Conservation (phyloP, 2,797 vertebrate genomes). For the Alcedo quadribrachys region DNA sequence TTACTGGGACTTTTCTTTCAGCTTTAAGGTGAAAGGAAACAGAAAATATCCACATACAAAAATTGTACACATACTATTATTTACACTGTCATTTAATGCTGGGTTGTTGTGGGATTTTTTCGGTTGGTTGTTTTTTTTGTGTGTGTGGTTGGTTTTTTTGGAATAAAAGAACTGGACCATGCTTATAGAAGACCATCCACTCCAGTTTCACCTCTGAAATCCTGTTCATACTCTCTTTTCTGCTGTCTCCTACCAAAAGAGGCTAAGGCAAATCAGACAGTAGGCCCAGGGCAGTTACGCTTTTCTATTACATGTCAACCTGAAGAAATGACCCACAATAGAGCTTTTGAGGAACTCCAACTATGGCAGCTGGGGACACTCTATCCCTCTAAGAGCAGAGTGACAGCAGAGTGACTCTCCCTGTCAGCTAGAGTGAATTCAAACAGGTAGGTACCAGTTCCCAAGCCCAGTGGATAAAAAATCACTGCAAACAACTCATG, state of each 20-base stretch:
- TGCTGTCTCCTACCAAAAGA: neutral
- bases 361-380: neutral
- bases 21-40: neutral
- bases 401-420: neutral
- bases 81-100: neutral
- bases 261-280: neutral
- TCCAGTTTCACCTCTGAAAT: neutral
- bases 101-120: neutral
- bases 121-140: neutral
- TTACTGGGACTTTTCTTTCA: neutral
- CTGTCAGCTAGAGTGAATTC: rapidly evolving
- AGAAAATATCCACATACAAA: neutral
- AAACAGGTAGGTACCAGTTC: rapidly evolving
- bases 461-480: neutral
- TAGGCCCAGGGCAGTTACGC: neutral
- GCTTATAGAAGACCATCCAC: neutral
- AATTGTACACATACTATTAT: neutral
- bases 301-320: neutral
- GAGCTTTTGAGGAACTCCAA: neutral
- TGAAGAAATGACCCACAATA: neutral
- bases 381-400: neutral
- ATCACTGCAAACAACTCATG: neutral
- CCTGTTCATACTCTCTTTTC: neutral
- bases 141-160: neutral
- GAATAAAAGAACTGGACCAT: neutral